Base-by-base conservation (phyloP, 2,113 vertebrate species). In the Ochotona curzoniae region DNA sequence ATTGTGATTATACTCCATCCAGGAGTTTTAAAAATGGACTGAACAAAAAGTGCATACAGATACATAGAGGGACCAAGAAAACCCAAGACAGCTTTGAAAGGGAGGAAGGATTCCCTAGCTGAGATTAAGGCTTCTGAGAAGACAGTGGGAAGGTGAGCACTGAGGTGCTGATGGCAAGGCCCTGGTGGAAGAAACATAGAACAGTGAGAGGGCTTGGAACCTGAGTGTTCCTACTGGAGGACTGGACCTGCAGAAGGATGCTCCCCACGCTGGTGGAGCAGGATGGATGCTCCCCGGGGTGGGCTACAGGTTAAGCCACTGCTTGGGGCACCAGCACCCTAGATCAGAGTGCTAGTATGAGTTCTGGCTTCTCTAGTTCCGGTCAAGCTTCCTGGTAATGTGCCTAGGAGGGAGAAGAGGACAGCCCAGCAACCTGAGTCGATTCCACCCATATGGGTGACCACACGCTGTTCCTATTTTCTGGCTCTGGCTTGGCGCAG, bases 51-150 rank as follows among this genome's bases (percentile, higher is more conserved):
- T 38, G 25, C 81, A 66, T 57, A 18, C 54, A 57, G 18, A 18
- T 90, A 47, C 64, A 18, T 73, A 30, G 15, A 88, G n/a, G 32
- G 60, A 7, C 35, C 57, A 44, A 51, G 61, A 73, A 83, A 88
- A 89, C 44, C 28, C 64, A 93, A 81, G 94, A 54, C 23, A 78
- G 18, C 66, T 83, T 47, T 81, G 74, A 44, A 78, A 89, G 86
- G 35, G 2, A 57, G 1, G 35, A 32, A 76, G 32, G 26, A 89
- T 44, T 28, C 30, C 5, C 49, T 64, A 15, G 32, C 38, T 57
- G 38, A 66, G 10, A 64, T 38, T 57, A 74, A 85, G 44, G 70
- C 2, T 81, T 69, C 66, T 21, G 75, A 10, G 18, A 67, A 73
- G 57, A 60, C 35, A 54, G 25, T 8, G 30, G 10, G 71, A 57